Evolutionary conservation across 2,888 invertebrate genomes (phyloP).

Genomic region (Plusia festucae): DNA sequence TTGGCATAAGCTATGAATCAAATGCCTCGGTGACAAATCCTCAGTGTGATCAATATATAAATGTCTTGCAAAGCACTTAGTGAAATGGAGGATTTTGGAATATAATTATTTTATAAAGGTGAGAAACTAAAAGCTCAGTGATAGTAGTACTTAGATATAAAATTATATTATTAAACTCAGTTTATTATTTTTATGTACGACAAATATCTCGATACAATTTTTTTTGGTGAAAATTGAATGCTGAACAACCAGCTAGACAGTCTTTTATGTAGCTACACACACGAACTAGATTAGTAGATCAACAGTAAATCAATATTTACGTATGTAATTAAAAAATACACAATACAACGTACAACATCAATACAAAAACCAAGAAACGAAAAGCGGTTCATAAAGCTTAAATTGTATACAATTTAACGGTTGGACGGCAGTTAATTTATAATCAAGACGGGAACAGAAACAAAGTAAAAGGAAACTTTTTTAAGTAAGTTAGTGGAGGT

Average conservation of each 20-base stretch:
- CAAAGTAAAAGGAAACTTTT: constrained; percentile 52
- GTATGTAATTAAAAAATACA: background rate
- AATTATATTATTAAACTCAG: background rate
- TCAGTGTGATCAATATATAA: constrained; percentile 19
- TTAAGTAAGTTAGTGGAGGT: constrained; percentile 56
- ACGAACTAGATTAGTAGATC: too few relatives aligned
- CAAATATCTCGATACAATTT: too few relatives aligned
- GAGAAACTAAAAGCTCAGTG: too few relatives aligned
- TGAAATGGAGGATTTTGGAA: constrained; percentile 2
- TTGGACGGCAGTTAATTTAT: constrained; percentile 54
- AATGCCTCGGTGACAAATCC: constrained; percentile 23
- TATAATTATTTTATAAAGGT: background rate
- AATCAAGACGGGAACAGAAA: constrained; percentile 45
- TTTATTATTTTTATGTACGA: background rate
- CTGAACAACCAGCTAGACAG: too few relatives aligned
- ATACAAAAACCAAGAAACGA: constrained; percentile 20
- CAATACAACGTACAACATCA: background rate
- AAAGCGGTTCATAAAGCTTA: constrained; percentile 28
- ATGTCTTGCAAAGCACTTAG: constrained; percentile 15
- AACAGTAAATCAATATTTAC: background rate
- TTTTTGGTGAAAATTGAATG: too few relatives aligned
- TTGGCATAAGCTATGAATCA: constrained; percentile 27
- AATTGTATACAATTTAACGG: constrained; percentile 47
- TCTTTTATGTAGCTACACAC: background rate
- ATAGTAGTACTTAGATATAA: background rate